phyloP scores from a whole-genome alignment of 2,113 vertebrate genomes.

The Tiliqua scincoides region DNA sequence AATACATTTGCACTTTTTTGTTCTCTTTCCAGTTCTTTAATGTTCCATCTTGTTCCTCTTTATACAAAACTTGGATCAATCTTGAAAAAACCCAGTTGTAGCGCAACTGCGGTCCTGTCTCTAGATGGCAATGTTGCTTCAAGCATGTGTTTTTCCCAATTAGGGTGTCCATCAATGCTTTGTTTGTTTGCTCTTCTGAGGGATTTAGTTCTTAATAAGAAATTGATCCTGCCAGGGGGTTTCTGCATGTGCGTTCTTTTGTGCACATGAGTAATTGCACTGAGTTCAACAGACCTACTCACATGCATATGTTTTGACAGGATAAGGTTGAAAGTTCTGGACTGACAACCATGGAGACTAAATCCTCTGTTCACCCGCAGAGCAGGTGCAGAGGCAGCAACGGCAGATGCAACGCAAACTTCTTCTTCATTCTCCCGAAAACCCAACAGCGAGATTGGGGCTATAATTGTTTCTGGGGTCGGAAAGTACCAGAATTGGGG shows the following conservation, averaged over 20 bases:
- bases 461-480: neutral
- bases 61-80: neutral
- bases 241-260: constrained; percentile 6
- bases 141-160: too few relatives aligned
- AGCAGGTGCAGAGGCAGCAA: constrained; percentile 9
- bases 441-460: neutral
- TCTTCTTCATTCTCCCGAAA: constrained; percentile 11
- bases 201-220: constrained; percentile 1
- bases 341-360: constrained; percentile 8
- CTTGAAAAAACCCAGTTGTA: neutral
- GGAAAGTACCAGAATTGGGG: constrained; percentile 10
- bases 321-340: constrained; percentile 21
- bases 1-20: neutral
- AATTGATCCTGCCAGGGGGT: constrained; percentile 13
- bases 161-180: neutral
- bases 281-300: neutral
- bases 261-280: constrained; percentile 3
- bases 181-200: constrained; percentile 14
- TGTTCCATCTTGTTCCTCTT: neutral
- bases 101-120: neutral
- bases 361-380: constrained; percentile 11
- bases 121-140: constrained; percentile 39
- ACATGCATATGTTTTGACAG: constrained; percentile 20
- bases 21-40: neutral
- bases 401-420: neutral